These are phyloP conservation scores for Podarcis cretensis DNA, from an alignment of 2,113 vertebrate species.

Conservation along the genomic window DNA sequence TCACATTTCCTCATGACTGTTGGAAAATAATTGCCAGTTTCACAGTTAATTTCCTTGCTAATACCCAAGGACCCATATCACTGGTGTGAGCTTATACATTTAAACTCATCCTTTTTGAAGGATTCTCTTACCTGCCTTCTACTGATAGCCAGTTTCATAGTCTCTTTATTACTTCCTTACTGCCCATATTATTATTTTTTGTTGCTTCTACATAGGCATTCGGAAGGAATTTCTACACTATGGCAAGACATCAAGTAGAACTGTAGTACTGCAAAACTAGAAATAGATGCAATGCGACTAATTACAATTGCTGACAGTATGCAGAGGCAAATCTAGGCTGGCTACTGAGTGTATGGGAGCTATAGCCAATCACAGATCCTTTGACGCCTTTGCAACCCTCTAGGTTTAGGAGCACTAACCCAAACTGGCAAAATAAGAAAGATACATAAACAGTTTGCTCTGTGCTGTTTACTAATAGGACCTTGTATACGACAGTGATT, in stretches of 20 bases:
- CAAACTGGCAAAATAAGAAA: not conserved
- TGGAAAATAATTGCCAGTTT: slow-evolving; percentile 45
- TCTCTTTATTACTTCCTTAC: not conserved
- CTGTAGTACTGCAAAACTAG: not conserved
- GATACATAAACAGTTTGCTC: not conserved
- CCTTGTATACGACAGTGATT: not conserved
- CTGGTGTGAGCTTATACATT: not conserved
- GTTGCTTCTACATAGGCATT: not conserved
- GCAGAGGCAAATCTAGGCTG: not conserved
- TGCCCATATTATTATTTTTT: not conserved
- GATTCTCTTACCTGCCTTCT: not conserved
- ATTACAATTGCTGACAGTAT: not conserved
- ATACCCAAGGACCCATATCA: not conserved
- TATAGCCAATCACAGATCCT: not conserved
- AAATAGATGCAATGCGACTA: not conserved
- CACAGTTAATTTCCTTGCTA: slow-evolving; percentile 18
- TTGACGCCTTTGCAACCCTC: not conserved
- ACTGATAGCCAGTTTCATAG: not conserved
- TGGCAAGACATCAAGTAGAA: not conserved
- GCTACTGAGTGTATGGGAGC: not conserved
- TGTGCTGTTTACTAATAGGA: not conserved
- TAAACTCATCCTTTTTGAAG: not conserved
- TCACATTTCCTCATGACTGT: slow-evolving; percentile 32
- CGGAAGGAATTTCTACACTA: not conserved
- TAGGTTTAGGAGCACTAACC: not conserved